Evolutionary conservation across 2,797 vertebrate genomes (phyloP).

Genomic region (Amblyopsis hoosieri): DNA sequence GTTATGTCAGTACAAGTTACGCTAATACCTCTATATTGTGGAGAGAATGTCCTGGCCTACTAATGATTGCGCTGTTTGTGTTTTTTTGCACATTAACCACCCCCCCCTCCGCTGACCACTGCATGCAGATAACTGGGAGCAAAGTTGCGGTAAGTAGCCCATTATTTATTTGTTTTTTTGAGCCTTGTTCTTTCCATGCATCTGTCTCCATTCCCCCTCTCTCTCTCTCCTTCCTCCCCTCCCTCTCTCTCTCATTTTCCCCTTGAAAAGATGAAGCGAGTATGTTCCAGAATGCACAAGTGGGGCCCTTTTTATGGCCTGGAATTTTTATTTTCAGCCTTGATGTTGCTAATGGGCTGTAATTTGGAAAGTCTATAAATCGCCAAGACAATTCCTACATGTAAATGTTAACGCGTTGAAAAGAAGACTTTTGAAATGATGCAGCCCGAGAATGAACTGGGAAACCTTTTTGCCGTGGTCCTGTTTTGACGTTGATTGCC

Average conservation of each 20-base stretch:
- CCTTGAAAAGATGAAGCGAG: slow-evolving; percentile 37
- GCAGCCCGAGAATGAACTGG: slow-evolving; percentile 55
- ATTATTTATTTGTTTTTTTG: slow-evolving; percentile 74
- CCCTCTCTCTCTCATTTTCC: slow-evolving; percentile 7
- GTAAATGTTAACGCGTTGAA: slow-evolving; percentile 63
- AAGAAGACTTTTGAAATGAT: slow-evolving; percentile 68
- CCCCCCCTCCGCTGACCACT: slow-evolving; percentile 89
- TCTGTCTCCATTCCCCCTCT: slow-evolving; percentile 40
- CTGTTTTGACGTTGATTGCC: slow-evolving; percentile 63
- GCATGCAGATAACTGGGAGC: slow-evolving; percentile 99
- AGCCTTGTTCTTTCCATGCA: slow-evolving; percentile 54
- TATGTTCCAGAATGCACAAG: slow-evolving; percentile 42
- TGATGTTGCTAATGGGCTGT: slow-evolving; percentile 67
- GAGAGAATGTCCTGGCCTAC: slow-evolving; percentile 80
- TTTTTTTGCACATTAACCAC: slow-evolving; percentile 92
- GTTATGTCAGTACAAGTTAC: slow-evolving; percentile 61
- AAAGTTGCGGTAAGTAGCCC: slow-evolving; percentile 96
- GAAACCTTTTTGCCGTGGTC: slow-evolving; percentile 53
- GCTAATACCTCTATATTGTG: slow-evolving; percentile 78
- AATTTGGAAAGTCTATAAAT: slow-evolving; percentile 67
- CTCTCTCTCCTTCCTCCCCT: slow-evolving; percentile 2
- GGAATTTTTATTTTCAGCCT: slow-evolving; percentile 52
- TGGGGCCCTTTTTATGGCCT: slow-evolving; percentile 59
- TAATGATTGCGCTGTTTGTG: slow-evolving; percentile 92
- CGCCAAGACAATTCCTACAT: slow-evolving; percentile 54